These are phyloP conservation scores for Gonioctena quinquepunctata DNA, from an alignment of 1,140 invertebrate genomes.

Conservation along the genomic window DNA sequence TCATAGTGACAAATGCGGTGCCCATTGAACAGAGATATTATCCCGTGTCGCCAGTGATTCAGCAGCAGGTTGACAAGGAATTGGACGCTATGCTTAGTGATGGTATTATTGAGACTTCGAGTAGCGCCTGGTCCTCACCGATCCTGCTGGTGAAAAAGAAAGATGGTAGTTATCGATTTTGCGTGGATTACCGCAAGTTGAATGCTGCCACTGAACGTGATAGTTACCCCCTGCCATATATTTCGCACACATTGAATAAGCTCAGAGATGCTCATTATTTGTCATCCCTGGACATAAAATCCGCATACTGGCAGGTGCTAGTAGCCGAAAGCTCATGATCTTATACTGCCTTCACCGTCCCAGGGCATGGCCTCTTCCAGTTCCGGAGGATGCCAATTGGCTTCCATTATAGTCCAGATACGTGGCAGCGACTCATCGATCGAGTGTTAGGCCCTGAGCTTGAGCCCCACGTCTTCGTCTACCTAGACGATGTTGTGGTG, in stretches of 20 bases:
- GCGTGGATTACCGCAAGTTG: conserved; percentile 25
- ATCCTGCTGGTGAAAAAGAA: conserved; percentile 26
- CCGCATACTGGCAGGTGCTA: conserved; percentile 35
- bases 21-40: conserved; percentile 26
- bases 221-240: conserved; percentile 19
- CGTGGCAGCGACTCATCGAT: conserved; percentile 38
- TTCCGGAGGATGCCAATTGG: conserved; percentile 24
- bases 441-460: too few relatives aligned
- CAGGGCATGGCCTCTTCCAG: conserved; percentile 49
- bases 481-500: conserved; percentile 52
- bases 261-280: conserved; percentile 45
- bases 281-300: conserved; percentile 42
- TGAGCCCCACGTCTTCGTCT: conserved; percentile 33
- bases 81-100: conserved; percentile 27
- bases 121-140: conserved; percentile 35
- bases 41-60: not conserved
- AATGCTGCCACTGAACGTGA: conserved; percentile 4
- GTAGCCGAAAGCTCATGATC: conserved; percentile 10
- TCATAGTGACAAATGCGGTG: conserved; percentile 1
- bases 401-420: not conserved
- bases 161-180: conserved; percentile 20
- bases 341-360: conserved; percentile 47
- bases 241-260: conserved; percentile 34
- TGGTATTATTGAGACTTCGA: conserved; percentile 25
- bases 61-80: conserved; percentile 20